Evolutionary conservation across 2,888 invertebrate genomes (phyloP).

Genomic region (Zelleria hepariella): DNA sequence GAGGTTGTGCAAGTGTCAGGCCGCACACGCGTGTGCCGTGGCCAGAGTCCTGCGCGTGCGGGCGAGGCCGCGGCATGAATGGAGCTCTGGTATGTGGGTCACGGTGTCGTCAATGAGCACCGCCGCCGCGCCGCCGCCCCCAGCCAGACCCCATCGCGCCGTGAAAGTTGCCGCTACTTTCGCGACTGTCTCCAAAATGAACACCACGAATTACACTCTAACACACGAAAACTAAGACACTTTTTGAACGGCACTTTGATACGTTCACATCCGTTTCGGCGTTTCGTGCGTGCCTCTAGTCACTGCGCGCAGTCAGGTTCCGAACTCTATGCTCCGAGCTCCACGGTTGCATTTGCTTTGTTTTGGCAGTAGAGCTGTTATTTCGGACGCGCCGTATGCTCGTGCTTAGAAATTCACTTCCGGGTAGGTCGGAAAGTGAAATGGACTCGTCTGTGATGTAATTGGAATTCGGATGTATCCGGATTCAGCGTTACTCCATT

Average conservation of each 20-base stretch:
- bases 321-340: conserved; percentile 30
- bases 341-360: conserved; percentile 39
- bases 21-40: conserved; percentile 39
- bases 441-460: conserved; percentile 71
- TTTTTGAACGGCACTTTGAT: conserved; percentile 43
- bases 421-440: conserved; percentile 73
- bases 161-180: conserved; percentile 72
- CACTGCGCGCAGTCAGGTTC: conserved; percentile 10
- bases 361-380: conserved; percentile 26
- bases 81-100: conserved; percentile 67
- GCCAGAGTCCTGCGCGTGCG: conserved; percentile 47
- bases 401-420: conserved; percentile 71
- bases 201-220: conserved; percentile 56
- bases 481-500: conserved; percentile 66
- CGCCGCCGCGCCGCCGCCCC: conserved; percentile 56
- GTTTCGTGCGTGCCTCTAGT: conserved; percentile 44
- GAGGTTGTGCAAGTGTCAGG: conserved; percentile 55
- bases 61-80: conserved; percentile 66
- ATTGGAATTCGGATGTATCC: conserved; percentile 72
- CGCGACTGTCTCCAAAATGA: conserved; percentile 49
- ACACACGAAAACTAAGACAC: conserved; percentile 50
- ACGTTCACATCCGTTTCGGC: conserved; percentile 67
- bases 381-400: conserved; percentile 65
- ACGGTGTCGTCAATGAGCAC: conserved; percentile 71
- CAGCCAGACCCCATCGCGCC: conserved; percentile 51